These are phyloP conservation scores for Lymantria dispar DNA, from an alignment of 2,888 invertebrate species.

Conservation along the genomic window DNA sequence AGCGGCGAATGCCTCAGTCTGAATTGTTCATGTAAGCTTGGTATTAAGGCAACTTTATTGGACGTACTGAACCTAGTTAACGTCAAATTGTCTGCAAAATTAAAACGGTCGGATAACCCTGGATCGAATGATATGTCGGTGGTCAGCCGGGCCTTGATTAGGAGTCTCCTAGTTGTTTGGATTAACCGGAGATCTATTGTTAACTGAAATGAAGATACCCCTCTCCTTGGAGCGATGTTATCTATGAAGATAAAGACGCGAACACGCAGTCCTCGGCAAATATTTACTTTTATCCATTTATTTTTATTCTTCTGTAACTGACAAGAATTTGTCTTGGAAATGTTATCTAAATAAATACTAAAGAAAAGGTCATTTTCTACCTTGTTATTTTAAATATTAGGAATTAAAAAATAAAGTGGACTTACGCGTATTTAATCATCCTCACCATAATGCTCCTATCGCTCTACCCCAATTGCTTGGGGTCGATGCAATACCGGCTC, in stretches of 20 bases:
- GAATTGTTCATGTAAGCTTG: slow-evolving; percentile 17
- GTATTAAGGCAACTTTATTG: slow-evolving; percentile 27
- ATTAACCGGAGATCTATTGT: slow-evolving; percentile 37
- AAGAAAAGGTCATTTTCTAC: too few species aligned
- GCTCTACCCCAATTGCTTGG: too few species aligned
- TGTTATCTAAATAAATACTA: too few species aligned
- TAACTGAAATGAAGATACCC: slow-evolving; percentile 24
- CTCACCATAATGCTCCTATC: too few species aligned
- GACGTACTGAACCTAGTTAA: slow-evolving; percentile 23
- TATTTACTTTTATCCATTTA: slow-evolving; percentile 4
- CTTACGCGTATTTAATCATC: too few species aligned
- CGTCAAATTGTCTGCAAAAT: slow-evolving; percentile 34
- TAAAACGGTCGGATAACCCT: slow-evolving; percentile 29
- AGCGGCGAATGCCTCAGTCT: slow-evolving; percentile 3
- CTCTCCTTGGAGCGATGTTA: slow-evolving; percentile 3
- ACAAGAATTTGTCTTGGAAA: background rate
- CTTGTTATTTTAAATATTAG: too few species aligned
- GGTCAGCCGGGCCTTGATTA: slow-evolving; percentile 28
- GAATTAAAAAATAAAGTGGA: too few species aligned
- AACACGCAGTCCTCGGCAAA: slow-evolving; percentile 7
- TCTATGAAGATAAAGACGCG: slow-evolving; percentile 15
- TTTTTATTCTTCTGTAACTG: slow-evolving; percentile 5
- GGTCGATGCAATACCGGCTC: too few species aligned
- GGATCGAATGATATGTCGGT: slow-evolving; percentile 17
- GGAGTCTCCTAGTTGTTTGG: slow-evolving; percentile 19